Evolutionary conservation across 2,113 vertebrate genomes (phyloP).

Genomic region (Proteles cristata): DNA sequence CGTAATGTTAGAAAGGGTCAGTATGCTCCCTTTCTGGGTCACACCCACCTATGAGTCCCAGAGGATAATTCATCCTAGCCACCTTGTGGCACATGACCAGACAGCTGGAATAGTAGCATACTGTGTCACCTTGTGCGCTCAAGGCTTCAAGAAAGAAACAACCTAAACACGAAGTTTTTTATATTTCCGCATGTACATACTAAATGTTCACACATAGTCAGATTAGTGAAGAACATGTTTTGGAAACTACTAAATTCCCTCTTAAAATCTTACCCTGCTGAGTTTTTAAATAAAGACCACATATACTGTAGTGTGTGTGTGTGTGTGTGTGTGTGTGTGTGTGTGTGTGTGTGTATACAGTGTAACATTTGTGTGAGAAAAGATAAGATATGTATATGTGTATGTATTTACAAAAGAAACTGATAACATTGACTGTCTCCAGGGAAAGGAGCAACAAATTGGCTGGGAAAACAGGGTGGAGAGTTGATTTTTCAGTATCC

Average conservation of each 20-base stretch:
- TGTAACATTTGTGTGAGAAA: background rate
- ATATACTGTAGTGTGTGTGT: too few relatives aligned
- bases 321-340: too few relatives aligned
- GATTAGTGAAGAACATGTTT: background rate
- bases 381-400: background rate
- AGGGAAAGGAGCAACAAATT: background rate
- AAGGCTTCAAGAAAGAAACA: background rate
- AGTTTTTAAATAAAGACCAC: background rate
- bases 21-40: background rate
- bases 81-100: background rate
- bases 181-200: too few relatives aligned
- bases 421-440: background rate
- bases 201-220: background rate
- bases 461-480: background rate
- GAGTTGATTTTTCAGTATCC: background rate
- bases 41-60: background rate
- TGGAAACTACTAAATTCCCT: background rate
- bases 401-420: background rate
- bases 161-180: background rate
- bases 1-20: background rate
- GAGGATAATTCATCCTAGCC: background rate
- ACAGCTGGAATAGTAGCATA: background rate
- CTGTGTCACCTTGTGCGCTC: background rate
- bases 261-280: background rate
- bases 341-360: too few relatives aligned